These are phyloP conservation scores for Trypoxylon attenuatum DNA, from an alignment of 2,888 invertebrate genomes.

Conservation along the genomic window DNA sequence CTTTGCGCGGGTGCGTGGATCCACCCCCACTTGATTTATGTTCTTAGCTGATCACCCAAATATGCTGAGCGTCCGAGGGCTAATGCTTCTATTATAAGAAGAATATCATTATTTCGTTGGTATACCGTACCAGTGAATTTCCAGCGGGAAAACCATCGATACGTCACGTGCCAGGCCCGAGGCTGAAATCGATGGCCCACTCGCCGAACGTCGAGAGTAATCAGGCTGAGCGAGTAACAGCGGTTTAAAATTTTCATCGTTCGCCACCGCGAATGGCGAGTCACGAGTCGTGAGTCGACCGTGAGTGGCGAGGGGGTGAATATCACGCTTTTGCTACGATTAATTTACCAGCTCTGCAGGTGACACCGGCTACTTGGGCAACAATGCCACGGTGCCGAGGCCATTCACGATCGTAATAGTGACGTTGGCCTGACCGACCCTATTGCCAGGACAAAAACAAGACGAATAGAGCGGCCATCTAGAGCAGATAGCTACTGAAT, in stretches of 20 bases:
- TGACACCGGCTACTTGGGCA: constrained; percentile 58
- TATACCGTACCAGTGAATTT: too few relatives aligned
- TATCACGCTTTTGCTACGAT: constrained; percentile 48
- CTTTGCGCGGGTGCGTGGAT: constrained; percentile 12
- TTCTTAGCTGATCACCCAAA: constrained; percentile 26
- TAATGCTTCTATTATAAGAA: constrained; percentile 9
- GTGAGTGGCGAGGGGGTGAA: too few relatives aligned
- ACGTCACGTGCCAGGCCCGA: background rate
- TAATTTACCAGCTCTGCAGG: constrained; percentile 61
- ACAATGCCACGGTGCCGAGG: constrained; percentile 56
- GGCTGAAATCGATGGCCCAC: background rate
- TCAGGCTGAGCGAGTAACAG: background rate
- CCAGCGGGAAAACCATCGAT: background rate
- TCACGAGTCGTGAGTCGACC: too few relatives aligned
- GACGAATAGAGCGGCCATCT: constrained; percentile 67
- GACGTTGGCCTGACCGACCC: constrained; percentile 41
- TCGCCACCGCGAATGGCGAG: constrained; percentile 10
- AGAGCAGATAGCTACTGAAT: constrained; percentile 64
- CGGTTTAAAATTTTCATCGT: constrained; percentile 33
- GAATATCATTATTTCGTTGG: background rate
- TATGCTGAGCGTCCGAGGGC: constrained; percentile 24
- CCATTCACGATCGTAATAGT: constrained; percentile 57
- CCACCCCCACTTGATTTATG: constrained; percentile 45
- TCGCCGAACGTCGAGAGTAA: background rate
- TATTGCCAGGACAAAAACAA: constrained; percentile 62